A percentile compares a stretch with the other conserved stretches of the same genome.
These are phyloP conservation scores for Solea solea DNA, from an alignment of 2,113 vertebrate species.

Conservation along the genomic window DNA sequence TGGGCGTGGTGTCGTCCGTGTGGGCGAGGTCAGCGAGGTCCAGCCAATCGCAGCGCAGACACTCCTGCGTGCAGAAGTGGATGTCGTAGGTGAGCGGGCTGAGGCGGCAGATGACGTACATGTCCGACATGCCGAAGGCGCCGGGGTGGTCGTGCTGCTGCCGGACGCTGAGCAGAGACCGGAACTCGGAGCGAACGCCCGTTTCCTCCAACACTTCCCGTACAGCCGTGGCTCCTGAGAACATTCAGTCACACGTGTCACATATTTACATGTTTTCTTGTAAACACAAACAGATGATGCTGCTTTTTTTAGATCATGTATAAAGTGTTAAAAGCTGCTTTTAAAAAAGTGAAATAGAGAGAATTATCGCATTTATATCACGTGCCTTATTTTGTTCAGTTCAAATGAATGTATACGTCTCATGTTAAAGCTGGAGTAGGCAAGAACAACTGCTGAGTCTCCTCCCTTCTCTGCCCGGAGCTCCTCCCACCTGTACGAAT, in stretches of 20 bases:
- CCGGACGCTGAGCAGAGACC: conserved; percentile 90
- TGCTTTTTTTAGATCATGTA: conserved; percentile 50
- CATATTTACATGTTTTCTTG: conserved; percentile 17
- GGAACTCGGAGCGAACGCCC: conserved; percentile 90
- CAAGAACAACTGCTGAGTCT: not conserved
- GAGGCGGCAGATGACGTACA: conserved; percentile 93
- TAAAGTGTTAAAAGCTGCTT: conserved; percentile 68
- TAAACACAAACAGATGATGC: conserved; percentile 40
- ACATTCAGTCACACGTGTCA: not conserved
- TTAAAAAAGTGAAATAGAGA: conserved; percentile 35
- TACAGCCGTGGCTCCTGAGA: conserved; percentile 88
- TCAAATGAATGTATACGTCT: conserved; percentile 60
- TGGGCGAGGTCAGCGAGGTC: conserved; percentile 81
- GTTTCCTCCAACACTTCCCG: conserved; percentile 96
- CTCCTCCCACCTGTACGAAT: no score
- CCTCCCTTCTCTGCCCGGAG: no score
- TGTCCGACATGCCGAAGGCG: conserved; percentile 92
- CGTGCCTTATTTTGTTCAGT: conserved; percentile 43
- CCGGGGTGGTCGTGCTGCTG: conserved; percentile 91
- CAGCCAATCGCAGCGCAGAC: conserved; percentile 91
- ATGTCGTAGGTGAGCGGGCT: conserved; percentile 86
- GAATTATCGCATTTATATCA: conserved; percentile 18
- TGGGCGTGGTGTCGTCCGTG: conserved; percentile 80
- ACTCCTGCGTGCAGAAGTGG: conserved; percentile 89
- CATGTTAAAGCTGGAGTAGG: conserved; percentile 7